Conservation (phyloP, 2,797 vertebrate genomes). For the Myioborus melanocephalus region DNA sequence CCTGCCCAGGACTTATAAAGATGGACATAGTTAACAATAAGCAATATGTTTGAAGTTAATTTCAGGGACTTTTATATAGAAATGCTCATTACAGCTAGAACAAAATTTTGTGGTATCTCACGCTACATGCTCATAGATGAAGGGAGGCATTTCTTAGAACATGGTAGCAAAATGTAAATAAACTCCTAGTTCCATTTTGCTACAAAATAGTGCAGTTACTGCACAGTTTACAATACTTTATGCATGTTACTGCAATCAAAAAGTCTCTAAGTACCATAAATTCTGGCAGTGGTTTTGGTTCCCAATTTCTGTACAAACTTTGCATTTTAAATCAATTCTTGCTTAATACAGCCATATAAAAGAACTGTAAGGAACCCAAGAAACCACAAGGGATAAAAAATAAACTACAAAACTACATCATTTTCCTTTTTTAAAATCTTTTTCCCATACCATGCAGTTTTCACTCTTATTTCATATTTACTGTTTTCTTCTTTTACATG, state of each 20-base stretch:
- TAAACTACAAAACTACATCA: background rate
- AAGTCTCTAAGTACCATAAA: background rate
- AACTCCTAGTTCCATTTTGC: background rate
- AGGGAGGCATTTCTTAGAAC: background rate
- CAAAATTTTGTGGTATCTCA: background rate
- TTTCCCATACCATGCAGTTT: background rate
- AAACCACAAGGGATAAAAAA: background rate
- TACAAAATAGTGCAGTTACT: background rate
- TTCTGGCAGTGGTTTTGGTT: background rate
- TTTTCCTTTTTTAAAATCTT: background rate
- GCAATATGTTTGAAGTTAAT: background rate
- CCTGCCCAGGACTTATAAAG: background rate
- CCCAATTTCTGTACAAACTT: background rate
- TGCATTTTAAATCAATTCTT: background rate
- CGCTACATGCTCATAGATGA: background rate
- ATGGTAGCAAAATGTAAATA: background rate
- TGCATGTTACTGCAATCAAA: background rate
- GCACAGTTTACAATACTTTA: background rate
- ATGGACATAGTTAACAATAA: background rate
- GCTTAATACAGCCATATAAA: background rate
- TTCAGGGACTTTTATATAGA: background rate
- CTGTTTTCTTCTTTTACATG: background rate
- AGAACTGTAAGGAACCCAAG: background rate
- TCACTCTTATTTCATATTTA: background rate
- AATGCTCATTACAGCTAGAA: background rate